Evolutionary conservation across 1,140 invertebrate species (phyloP), one percentile per base, ranked within the genome.

Genomic region (Apis mellifera): DNA sequence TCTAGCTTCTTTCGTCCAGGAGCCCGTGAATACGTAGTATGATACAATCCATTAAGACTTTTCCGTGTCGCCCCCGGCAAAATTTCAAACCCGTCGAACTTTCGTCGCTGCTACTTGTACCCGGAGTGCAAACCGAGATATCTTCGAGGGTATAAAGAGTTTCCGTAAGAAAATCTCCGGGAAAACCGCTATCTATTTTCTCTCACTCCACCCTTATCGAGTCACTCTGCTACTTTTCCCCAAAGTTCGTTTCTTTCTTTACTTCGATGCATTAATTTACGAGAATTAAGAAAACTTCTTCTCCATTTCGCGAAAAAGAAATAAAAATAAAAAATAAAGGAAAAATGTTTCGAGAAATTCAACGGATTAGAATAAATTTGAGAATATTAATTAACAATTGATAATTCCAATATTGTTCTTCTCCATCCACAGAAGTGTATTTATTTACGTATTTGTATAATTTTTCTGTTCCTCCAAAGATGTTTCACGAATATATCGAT

Each of bases 41-140:
- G 87, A 89, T 89, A 92, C 89, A 88, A 93, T 93, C 93, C 92
- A 93, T 93, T 93, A 93, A 92, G 92, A 92, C 89, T 93, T 92
- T 90, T 88, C 66, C 88, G 76, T 80, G 77, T 89, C 72, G 90
- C 92, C 71, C 85, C 70, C 78, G 89, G 91, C 90, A 62, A 90
- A 90, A 91, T 93, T 91, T 90, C 90, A 77, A 84, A 76, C 84
- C 77, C 82, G 83, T 82, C 86, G 66, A 92, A 93, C 86, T 93
- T 93, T 92, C 86, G 82, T 84, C 88, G 72, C 65, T 69, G 71
- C 82, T 86, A 82, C 74, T 86, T 84, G 84, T 84, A 84, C 89
- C 86, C 80, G 57, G 86, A 93, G 90, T 93, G 90, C 85, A 89
- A 90, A 91, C 82, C 65, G 85, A 89, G 91, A 92, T 92, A 91